Conservation (phyloP, 2,888 invertebrate genomes). For the Crocallis elinguaria region DNA sequence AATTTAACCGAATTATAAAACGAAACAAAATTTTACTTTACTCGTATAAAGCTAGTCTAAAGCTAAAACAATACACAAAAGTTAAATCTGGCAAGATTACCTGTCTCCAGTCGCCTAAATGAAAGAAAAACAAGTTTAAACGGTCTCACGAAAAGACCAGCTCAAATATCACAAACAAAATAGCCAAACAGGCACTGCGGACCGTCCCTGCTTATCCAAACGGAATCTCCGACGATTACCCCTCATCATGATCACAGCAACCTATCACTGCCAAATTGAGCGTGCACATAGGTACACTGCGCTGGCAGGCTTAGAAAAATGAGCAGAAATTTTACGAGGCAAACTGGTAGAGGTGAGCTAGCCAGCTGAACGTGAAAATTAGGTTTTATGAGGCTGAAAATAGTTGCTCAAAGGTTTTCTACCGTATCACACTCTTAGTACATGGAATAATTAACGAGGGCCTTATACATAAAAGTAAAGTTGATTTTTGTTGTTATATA, state of each 20-base stretch:
- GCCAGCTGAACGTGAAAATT: slow-evolving; percentile 16
- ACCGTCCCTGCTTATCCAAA: slow-evolving; percentile 12
- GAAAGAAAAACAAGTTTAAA: no score
- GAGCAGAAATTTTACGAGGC: slow-evolving; percentile 1
- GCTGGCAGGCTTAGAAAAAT: slow-evolving; percentile 9
- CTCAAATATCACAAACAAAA: background rate
- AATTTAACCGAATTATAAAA: no score
- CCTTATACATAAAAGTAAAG: no score
- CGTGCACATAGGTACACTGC: slow-evolving; percentile 18
- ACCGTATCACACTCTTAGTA: background rate
- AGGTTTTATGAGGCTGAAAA: slow-evolving; percentile 13
- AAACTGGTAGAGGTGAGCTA: background rate
- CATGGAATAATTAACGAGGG: no score
- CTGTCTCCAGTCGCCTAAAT: no score
- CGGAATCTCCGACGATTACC: slow-evolving; percentile 32
- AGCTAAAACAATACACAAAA: no score
- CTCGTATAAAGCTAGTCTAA: no score
- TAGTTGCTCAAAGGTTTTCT: background rate
- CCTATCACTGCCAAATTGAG: slow-evolving; percentile 31
- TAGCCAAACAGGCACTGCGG: background rate
- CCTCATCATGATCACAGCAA: slow-evolving; percentile 39
- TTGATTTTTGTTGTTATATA: no score
- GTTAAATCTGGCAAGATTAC: no score
- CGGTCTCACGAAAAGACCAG: background rate
- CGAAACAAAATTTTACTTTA: no score